Evolutionary conservation across 2,888 invertebrate species (phyloP).

Genomic region (Sesia apiformis): DNA sequence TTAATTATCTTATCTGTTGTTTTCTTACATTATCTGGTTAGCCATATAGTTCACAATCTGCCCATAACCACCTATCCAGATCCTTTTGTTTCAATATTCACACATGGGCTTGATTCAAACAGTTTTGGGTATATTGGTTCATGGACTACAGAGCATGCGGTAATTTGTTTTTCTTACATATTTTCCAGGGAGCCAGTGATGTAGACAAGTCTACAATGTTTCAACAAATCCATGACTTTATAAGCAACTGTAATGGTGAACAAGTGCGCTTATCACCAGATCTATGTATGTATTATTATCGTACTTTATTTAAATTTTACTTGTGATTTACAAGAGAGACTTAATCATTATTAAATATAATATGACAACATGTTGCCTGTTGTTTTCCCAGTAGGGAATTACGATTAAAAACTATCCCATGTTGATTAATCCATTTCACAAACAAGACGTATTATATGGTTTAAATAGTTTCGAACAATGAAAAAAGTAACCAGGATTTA

Average conservation of each 20-base stretch:
- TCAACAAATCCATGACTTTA: conserved; percentile 89
- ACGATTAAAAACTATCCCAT: not conserved
- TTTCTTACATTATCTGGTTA: too few relatives aligned
- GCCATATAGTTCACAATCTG: too few relatives aligned
- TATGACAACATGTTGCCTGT: not conserved
- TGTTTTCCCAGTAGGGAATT: not conserved
- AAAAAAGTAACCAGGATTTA: too few relatives aligned
- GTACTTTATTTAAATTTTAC: not conserved
- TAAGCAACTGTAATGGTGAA: conserved; percentile 89
- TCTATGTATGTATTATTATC: conserved; percentile 78
- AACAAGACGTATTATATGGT: not conserved
- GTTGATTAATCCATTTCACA: not conserved
- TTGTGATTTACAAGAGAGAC: not conserved
- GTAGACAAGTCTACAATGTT: conserved; percentile 74
- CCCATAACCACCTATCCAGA: too few relatives aligned
- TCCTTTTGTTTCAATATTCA: too few relatives aligned
- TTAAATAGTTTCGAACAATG: not conserved
- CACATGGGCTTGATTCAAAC: too few relatives aligned
- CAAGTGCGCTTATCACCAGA: conserved; percentile 92
- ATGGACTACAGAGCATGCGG: too few relatives aligned
- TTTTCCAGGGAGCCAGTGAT: conserved; percentile 47
- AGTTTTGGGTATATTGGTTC: too few relatives aligned
- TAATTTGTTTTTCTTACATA: not conserved
- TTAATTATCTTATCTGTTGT: too few relatives aligned
- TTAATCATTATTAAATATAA: not conserved